A percentile compares a stretch with the other conserved stretches of the same genome.
Conservation (phyloP, 1,140 invertebrate species). For the Sycophila sp. region DNA sequence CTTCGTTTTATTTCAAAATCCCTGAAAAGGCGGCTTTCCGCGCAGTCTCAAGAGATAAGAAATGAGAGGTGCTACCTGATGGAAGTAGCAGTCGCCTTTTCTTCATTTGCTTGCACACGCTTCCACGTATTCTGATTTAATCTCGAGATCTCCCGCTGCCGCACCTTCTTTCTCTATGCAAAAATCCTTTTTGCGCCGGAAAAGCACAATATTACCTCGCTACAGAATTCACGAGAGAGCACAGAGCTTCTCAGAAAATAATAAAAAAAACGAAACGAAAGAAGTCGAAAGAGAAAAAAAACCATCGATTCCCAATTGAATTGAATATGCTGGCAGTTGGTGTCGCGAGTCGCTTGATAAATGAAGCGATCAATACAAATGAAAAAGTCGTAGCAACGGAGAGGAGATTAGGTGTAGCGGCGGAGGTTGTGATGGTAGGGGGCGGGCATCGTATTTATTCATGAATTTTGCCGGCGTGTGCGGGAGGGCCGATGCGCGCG, state of each 20-base stretch:
- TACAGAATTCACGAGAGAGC: no score
- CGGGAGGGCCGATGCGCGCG: neutral
- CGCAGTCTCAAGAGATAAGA: neutral
- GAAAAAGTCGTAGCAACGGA: neutral
- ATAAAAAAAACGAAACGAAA: neutral
- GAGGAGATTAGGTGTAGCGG: neutral
- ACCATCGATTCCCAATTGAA: no score
- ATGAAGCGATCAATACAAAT: no score
- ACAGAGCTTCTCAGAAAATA: no score
- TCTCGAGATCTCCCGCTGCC: neutral
- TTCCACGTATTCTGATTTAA: conserved; percentile 3
- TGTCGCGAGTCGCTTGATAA: no score
- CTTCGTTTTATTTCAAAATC: conserved; percentile 10
- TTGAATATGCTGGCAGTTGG: no score
- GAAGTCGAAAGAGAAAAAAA: no score
- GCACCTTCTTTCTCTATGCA: neutral
- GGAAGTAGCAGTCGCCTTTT: neutral
- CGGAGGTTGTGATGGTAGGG: neutral
- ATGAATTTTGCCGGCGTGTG: conserved; percentile 27
- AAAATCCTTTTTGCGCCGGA: no score
- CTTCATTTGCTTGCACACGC: neutral
- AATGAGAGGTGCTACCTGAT: neutral
- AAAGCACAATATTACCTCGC: no score
- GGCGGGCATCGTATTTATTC: conserved; percentile 24
- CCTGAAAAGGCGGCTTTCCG: neutral